Conservation (phyloP, 2,888 invertebrate genomes). For the Sphaerophoria taeniata region DNA sequence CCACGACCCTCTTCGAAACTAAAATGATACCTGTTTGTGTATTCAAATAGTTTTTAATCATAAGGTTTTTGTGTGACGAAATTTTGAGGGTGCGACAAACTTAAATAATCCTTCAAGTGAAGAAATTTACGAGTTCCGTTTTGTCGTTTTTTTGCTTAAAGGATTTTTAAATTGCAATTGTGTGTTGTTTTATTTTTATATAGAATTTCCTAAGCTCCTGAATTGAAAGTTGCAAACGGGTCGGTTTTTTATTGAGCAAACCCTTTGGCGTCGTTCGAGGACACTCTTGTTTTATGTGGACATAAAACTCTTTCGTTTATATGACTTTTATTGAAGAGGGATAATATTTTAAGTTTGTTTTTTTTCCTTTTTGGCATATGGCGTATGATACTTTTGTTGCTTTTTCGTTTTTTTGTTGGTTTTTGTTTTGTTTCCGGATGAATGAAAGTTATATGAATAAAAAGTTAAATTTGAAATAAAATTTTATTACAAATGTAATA, state of each 20-base stretch:
- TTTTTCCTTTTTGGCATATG: constrained; percentile 46
- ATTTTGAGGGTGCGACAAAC: background rate
- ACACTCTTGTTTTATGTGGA: constrained; percentile 68
- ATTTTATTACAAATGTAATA: constrained; percentile 55
- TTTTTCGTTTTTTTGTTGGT: background rate
- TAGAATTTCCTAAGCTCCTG: too few species aligned
- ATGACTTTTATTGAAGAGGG: constrained; percentile 64
- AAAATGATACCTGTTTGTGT: background rate
- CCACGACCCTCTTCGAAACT: background rate
- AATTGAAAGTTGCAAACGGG: constrained; percentile 64
- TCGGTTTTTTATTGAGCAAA: constrained; percentile 60
- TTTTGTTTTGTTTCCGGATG: constrained; percentile 4
- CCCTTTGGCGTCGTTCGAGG: constrained; percentile 57
- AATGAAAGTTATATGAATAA: constrained; percentile 34
- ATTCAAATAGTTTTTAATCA: constrained; percentile 5
- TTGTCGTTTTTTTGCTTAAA: constrained; percentile 44
- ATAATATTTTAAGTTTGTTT: constrained; percentile 49
- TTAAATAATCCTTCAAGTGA: constrained; percentile 1
- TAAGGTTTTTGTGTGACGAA: background rate
- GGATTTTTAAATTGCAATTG: constrained; percentile 64
- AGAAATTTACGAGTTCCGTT: constrained; percentile 16
- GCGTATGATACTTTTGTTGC: background rate
- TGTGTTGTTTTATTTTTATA: too few species aligned
- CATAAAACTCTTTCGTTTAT: constrained; percentile 69
- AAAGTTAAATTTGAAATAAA: constrained; percentile 65